These are phyloP conservation scores for Gymnosoma rotundatum DNA, from an alignment of 2,888 invertebrate species.

Conservation along the genomic window DNA sequence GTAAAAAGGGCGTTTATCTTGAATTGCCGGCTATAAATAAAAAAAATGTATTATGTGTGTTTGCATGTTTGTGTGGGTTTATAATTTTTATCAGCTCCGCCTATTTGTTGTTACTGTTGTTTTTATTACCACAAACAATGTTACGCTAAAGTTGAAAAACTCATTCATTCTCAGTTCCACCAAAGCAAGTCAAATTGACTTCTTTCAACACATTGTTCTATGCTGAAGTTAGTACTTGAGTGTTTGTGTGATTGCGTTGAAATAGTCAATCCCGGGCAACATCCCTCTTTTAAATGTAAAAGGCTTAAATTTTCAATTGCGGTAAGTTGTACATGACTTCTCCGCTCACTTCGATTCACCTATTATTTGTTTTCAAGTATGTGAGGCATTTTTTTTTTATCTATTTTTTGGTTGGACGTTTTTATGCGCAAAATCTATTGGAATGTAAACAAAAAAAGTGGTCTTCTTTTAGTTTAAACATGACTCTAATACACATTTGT, in stretches of 20 bases:
- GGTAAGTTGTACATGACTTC: constrained; percentile 18
- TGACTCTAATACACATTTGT: constrained; percentile 30
- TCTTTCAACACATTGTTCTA: constrained; percentile 16
- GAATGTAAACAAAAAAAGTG: constrained; percentile 47
- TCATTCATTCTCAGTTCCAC: constrained; percentile 6
- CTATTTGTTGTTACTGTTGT: constrained; percentile 76
- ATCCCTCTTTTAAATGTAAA: constrained; percentile 43
- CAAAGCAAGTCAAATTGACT: constrained; percentile 38
- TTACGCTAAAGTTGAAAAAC: constrained; percentile 31
- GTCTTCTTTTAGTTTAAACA: not conserved
- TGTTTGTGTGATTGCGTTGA: not conserved
- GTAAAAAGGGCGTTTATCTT: constrained; percentile 77
- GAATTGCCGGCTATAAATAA: constrained; percentile 74
- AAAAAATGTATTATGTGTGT: constrained; percentile 41
- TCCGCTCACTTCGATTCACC: constrained; percentile 16
- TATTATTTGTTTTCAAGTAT: constrained; percentile 37
- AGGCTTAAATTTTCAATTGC: constrained; percentile 62
- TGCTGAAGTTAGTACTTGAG: not conserved
- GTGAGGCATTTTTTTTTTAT: constrained; percentile 32
- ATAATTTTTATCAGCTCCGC: constrained; percentile 79
- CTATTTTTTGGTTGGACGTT: constrained; percentile 72
- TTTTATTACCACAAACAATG: constrained; percentile 44
- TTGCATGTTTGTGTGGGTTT: constrained; percentile 23
- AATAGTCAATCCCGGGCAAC: constrained; percentile 7
- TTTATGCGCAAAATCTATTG: constrained; percentile 72